phyloP scores from a whole-genome alignment of 2,888 invertebrate genomes.

The Scrobipalpa costella region DNA sequence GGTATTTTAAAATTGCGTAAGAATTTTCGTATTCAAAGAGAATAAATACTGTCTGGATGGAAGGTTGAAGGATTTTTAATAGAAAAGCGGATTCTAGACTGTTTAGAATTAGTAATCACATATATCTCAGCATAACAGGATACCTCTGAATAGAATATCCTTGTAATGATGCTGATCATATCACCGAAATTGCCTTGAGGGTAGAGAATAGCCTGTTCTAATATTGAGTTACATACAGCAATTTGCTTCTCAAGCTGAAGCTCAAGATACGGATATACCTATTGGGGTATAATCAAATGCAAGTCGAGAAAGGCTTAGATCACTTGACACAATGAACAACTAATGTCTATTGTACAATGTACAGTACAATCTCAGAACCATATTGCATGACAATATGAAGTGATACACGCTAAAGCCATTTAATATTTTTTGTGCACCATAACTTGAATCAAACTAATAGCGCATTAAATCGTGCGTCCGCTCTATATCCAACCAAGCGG shows the following conservation, averaged over 20 bases:
- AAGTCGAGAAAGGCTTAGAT: slow-evolving; percentile 11
- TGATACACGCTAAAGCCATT: slow-evolving; percentile 11
- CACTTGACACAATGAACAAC: slow-evolving; percentile 8
- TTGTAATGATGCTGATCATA: slow-evolving; percentile 5
- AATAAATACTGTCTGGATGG: not conserved
- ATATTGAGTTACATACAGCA: not conserved
- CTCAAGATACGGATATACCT: not conserved
- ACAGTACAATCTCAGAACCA: not conserved
- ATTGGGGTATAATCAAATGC: slow-evolving; percentile 8
- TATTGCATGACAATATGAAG: slow-evolving; percentile 5
- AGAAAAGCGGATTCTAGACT: not conserved
- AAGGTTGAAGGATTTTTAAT: not conserved
- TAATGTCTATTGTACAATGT: slow-evolving; percentile 6
- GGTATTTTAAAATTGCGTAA: not conserved
- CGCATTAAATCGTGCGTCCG: slow-evolving; percentile 21
- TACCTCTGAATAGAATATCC: not conserved
- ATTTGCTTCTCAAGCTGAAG: not conserved
- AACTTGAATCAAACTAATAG: slow-evolving; percentile 19
- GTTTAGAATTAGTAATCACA: not conserved
- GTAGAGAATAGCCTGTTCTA: not conserved
- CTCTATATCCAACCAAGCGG: slow-evolving; percentile 6
- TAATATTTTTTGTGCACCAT: slow-evolving; percentile 8
- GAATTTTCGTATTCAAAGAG: not conserved
- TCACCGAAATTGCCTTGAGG: slow-evolving; percentile 6
- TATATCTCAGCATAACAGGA: not conserved